Evolutionary conservation across 2,888 invertebrate species (phyloP).

Genomic region (Machimus rusticus): DNA sequence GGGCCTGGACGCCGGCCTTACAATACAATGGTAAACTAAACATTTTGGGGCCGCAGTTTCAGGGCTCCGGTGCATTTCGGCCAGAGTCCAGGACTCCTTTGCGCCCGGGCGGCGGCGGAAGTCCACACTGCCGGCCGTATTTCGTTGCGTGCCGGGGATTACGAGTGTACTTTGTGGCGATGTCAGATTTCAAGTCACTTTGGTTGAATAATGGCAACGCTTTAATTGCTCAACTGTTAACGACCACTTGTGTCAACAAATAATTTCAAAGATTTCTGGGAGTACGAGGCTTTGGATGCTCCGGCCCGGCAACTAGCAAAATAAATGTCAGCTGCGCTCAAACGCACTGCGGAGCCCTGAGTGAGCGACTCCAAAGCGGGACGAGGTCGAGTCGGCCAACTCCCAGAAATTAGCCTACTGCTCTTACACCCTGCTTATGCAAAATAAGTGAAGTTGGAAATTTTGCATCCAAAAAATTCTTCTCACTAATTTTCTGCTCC

Average conservation of each 20-base stretch:
- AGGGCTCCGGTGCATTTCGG: conserved; percentile 25
- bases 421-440: background rate
- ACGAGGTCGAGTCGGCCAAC: background rate
- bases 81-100: background rate
- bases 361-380: background rate
- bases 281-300: background rate
- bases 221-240: conserved; percentile 44
- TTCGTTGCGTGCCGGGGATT: background rate
- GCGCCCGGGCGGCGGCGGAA: background rate
- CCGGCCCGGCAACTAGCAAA: background rate
- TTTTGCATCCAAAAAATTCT: background rate
- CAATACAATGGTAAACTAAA: conserved; percentile 45
- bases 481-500: background rate
- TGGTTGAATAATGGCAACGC: background rate
- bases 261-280: conserved; percentile 1
- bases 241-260: conserved; percentile 44
- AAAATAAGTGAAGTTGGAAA: background rate
- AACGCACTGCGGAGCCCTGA: background rate
- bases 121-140: background rate
- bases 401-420: background rate
- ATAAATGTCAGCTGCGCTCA: background rate
- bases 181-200: background rate
- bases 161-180: background rate
- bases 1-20: background rate
- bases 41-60: conserved; percentile 37